Evolutionary conservation across 1,140 invertebrate species (phyloP), one percentile per base, ranked within the genome.

Genomic region (Drosophila repleta): DNA sequence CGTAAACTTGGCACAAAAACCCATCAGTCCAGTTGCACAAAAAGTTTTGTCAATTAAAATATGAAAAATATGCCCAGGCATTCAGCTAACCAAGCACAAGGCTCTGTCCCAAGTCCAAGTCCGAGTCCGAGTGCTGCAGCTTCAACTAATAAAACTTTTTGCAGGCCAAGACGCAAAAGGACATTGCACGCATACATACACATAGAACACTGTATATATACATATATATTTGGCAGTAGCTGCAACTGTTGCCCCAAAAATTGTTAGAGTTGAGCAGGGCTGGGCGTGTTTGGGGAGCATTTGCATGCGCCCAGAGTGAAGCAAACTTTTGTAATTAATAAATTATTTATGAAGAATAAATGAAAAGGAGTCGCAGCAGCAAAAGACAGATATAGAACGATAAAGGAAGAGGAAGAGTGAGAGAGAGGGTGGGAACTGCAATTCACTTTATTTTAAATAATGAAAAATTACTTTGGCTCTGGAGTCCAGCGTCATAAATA

Each of bases 361-460:
- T 87, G 82, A 75, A 87, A 82, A 81, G 82, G 39, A 62, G 71
- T 35, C 41, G 73, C 70, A 67, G 60, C 58, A 35, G 32, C 32
- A 11, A 11, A 8, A 32, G 29, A 10, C 29, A 41, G 39, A 17
- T 17, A 1, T 2, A 17, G 13, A 6, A 4, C 0, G 15, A 41
- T n/a, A 15, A 4, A 17, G 13, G 17, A 4, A 15, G 39, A 17
- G 2, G 17, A 6, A 11, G 15, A 17, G 4, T 5, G 39, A 1
- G 4, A 2, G n/a, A 17, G 15, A 2, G 39, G 7, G 15, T 7
- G n/a, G 39, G 17, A 51, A 75, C 75, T 81, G 81, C 82, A 85
- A 85, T 85, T 87, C 78, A 85, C 82, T 85, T 81, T 83, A 85
- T 85, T 85, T 85, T 78, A 87, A 85, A 85, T 85, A 87, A 85